Conservation (phyloP, 2,113 vertebrate species). For the human region GRCh38 chr3:82140501-82141000, state of each 20-base stretch:
- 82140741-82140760: neutral
- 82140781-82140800: neutral
- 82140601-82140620: slow-evolving; percentile 49
- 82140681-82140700: neutral
- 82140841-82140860: neutral
- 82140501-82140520: slow-evolving; percentile 50
- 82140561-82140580: slow-evolving; percentile 59
- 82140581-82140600: slow-evolving; percentile 34
- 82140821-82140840: slow-evolving; percentile 6
- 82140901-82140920: neutral
- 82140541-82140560: slow-evolving; percentile 59
- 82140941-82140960: neutral
- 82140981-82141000: neutral
- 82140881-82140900: neutral
- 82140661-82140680: neutral
- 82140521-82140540: neutral
- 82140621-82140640: neutral
- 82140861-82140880: neutral
- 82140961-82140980: neutral
- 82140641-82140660: neutral
- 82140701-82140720: neutral
- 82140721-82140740: neutral
- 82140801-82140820: neutral
- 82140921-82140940: neutral
- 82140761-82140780: neutral